Conservation (phyloP, 2,888 invertebrate species). For the Torymus auratus region DNA sequence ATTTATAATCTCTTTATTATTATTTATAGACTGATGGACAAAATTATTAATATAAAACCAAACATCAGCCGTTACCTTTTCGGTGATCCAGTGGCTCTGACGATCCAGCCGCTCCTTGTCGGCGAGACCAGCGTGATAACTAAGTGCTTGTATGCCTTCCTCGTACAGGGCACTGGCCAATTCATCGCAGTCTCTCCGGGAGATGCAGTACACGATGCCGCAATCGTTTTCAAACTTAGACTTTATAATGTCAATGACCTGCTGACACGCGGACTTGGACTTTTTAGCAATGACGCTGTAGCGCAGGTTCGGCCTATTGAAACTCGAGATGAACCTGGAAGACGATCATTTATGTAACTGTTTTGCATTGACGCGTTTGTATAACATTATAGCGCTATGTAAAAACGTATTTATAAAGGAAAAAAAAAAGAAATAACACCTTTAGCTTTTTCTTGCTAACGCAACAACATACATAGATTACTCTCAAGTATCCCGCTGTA, state of each 20-base stretch:
- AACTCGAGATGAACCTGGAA: constrained; percentile 90
- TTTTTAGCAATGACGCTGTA: constrained; percentile 91
- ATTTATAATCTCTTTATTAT: not conserved
- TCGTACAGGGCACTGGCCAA: constrained; percentile 82
- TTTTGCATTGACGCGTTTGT: too few species aligned
- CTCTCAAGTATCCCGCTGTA: too few species aligned
- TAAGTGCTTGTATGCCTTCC: constrained; percentile 83
- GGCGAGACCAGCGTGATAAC: constrained; percentile 94
- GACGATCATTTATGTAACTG: too few species aligned
- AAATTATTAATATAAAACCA: too few species aligned
- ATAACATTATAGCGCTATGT: too few species aligned
- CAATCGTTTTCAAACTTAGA: constrained; percentile 84
- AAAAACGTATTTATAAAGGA: too few species aligned
- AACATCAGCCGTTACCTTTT: constrained; percentile 78
- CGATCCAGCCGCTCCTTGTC: constrained; percentile 84
- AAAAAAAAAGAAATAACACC: too few species aligned
- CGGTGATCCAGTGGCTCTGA: constrained; percentile 92
- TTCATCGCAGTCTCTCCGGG: constrained; percentile 92
- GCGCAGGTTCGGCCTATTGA: constrained; percentile 95
- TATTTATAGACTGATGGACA: not conserved
- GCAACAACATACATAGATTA: too few species aligned
- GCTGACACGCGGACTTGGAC: constrained; percentile 83
- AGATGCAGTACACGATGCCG: constrained; percentile 97
- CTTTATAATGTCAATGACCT: constrained; percentile 85
- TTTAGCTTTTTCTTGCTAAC: too few species aligned